Evolutionary conservation across 53 echinoderm and acorn worm species (phyloP), one percentile per base, ranked within the genome.

Genomic region (Astropecten irregularis): DNA sequence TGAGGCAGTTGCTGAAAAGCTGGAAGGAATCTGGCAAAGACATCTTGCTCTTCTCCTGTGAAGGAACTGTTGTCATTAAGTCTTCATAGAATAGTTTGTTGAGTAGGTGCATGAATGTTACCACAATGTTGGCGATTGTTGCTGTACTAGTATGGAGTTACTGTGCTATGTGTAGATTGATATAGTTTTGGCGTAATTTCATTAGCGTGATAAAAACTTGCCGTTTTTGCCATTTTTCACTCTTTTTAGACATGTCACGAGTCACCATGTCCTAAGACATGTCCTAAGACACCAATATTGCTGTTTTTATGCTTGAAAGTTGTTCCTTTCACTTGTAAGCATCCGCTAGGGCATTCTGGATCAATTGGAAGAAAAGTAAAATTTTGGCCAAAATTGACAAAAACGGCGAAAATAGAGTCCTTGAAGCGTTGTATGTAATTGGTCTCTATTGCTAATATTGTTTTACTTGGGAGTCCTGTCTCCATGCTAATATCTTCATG

Each of bases 141-240:
- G 49, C 50, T 22, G 73, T 46, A 20, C 74, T 64, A 49, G 22
- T 42, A 54, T 59, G 47, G 21, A 76, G 63, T 25, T 58, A 40
- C 34, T 59, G 61, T 8, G 74, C 76, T 14, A 86, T 60, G 62
- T 86, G 74, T 60, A 76, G 16, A 34, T 86, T 59, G 14, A 65
- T 62, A 14, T 76, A 61, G 16, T 86, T 86, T 26, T 76, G 62
- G 8, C 65, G 31, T 13, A 59, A 35, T 40, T 85, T 85, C 55
- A 85, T 85, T 19, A 85, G 42, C 15, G 61, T 85, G 23, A 85
- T 29, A 38, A 85, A 46, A 4, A 85, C 26, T 37, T 85, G 85
- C 36, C 71, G 71, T 16, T 84, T 10, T 33, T 66, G 6, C 33
- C 32, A 68, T 82, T 8, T 42, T 42, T 42, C n/a, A n/a, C n/a